phyloP scores from a whole-genome alignment of 2,888 invertebrate genomes.

The Drosophila neutralis region DNA sequence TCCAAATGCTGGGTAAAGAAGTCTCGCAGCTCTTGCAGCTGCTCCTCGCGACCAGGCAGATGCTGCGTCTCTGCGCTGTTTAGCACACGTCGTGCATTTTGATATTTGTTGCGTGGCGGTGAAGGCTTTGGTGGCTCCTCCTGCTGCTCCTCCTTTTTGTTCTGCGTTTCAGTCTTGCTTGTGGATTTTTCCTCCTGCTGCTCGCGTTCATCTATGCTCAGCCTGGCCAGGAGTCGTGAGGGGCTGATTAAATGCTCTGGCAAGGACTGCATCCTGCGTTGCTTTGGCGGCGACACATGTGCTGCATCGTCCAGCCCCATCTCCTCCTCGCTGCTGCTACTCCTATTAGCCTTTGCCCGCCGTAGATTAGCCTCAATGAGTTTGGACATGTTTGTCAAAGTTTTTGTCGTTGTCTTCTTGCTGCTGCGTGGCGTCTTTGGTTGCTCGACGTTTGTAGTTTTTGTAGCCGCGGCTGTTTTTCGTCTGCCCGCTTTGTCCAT shows the following conservation, averaged over 20 bases:
- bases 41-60: conserved; percentile 92
- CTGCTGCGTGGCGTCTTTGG: conserved; percentile 77
- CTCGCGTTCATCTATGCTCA: conserved; percentile 81
- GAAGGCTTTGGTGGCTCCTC: conserved; percentile 26
- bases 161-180: conserved; percentile 43
- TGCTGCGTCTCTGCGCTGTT: conserved; percentile 85
- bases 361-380: conserved; percentile 35
- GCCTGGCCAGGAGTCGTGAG: conserved; percentile 78
- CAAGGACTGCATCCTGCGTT: conserved; percentile 62
- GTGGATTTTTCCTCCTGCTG: conserved; percentile 7
- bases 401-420: conserved; percentile 55
- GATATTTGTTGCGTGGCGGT: conserved; percentile 81
- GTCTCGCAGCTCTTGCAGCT: conserved; percentile 88
- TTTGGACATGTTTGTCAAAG: conserved; percentile 15
- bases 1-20: conserved; percentile 90
- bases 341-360: not conserved
- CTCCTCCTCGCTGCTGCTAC: conserved; percentile 26
- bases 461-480: conserved; percentile 29
- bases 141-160: not conserved
- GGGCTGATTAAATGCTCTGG: conserved; percentile 81
- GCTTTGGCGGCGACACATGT: conserved; percentile 83
- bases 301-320: conserved; percentile 27
- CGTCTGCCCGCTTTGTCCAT: conserved; percentile 61
- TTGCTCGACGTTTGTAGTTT: conserved; percentile 19
- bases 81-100: conserved; percentile 83